Base-by-base conservation (phyloP, 2,113 vertebrate species). In the Calyptommatus sinebrachiatus region DNA sequence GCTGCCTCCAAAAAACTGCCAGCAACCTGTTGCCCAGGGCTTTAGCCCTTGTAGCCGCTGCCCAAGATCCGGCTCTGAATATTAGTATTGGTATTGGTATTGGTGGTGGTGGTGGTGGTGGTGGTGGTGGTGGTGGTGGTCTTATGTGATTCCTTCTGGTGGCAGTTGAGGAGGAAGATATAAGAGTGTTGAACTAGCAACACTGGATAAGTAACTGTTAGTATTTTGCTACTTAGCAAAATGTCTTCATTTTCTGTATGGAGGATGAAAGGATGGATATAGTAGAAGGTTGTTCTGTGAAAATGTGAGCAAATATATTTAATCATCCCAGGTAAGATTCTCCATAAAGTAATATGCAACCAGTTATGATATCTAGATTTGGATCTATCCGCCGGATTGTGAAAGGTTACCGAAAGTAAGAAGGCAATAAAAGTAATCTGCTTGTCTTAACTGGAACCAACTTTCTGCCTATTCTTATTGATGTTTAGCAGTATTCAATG, bases 381-480 rank as follows among this genome's bases (percentile, higher is more conserved):
- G 35, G 78, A 73, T 41, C 35, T 41, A 41, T 14, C 78, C 45
- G 50, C 60, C 29, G 31, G 28, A 79, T 65, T 46, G 16, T 79
- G 68, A 48, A 63, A 79, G 61, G 69, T 79, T 45, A 72, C 20
- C 60, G 29, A 45, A 45, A 72, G 22, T 72, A 68, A 28, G 26
- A 29, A 68, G 24, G 76, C 29, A 69, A 20, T 69, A 74, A 50
- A 45, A 20, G 61, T 75, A 60, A 75, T 48, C 79, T 81, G 75
- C 75, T 83, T 77, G 57, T 77, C 61, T 77, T 71, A 46, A 60
- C 61, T 50, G 69, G 26, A 26, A 73, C 28, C 4, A 5, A 18
- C 77, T 83, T 85, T 31, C 29, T 74, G 8, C 10, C 1, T 31
- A 29, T 5, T 28, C 82, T 22, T 26, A 68, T 76, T 76, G 60